Evolutionary conservation across 2,797 vertebrate species (phyloP).

Genomic region (Gouania willdenowi): DNA sequence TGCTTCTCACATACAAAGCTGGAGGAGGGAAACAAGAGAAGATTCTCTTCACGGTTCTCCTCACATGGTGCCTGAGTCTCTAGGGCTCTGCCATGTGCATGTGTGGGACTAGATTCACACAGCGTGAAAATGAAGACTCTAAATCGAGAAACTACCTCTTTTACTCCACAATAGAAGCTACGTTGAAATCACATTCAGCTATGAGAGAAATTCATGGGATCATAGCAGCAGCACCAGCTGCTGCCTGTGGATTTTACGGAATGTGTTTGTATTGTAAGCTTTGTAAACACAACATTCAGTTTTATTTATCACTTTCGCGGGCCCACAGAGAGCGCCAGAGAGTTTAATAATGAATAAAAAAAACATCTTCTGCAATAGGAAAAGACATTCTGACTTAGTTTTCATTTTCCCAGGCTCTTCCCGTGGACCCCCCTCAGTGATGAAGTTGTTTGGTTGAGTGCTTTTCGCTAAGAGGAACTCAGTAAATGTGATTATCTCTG

Average conservation of each 20-base stretch:
- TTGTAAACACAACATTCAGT: conserved; percentile 34
- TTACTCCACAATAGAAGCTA: background rate
- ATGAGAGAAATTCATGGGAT: conserved; percentile 34
- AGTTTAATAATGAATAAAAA: conserved; percentile 48
- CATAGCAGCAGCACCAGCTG: conserved; percentile 37
- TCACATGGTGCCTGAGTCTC: conserved; percentile 43
- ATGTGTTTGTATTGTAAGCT: conserved; percentile 33
- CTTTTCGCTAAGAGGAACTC: conserved; percentile 26
- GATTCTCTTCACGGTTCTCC: conserved; percentile 44
- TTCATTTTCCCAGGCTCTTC: conserved; percentile 13
- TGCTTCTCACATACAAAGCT: conserved; percentile 65
- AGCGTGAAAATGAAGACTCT: conserved; percentile 30
- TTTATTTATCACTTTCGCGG: conserved; percentile 56
- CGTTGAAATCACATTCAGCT: no score
- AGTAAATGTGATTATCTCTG: conserved; percentile 29
- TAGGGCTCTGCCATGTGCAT: conserved; percentile 40
- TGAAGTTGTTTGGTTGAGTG: conserved; percentile 34
- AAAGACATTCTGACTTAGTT: conserved; percentile 33
- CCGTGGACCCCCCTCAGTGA: conserved; percentile 31
- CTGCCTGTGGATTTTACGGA: conserved; percentile 33
- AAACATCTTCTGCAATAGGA: conserved; percentile 14
- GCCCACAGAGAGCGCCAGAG: conserved; percentile 21
- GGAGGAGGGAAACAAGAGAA: conserved; percentile 46
- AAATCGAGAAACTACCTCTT: background rate
- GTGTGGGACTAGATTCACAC: conserved; percentile 40